Conservation (phyloP, 2,888 invertebrate genomes). For the Drosophila parthenogenetica region DNA sequence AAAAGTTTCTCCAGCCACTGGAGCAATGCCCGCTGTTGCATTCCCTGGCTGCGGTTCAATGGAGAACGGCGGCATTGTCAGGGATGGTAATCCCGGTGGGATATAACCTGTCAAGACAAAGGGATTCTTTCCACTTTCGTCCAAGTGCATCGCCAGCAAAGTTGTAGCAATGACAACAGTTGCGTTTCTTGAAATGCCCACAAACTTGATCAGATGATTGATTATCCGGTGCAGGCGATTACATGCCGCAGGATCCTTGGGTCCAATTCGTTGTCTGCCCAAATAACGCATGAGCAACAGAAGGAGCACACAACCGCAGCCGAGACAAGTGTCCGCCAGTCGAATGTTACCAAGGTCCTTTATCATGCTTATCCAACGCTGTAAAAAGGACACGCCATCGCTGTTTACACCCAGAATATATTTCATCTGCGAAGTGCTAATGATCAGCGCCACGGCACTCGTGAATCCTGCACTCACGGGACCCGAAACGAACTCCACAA, state of each 20-base stretch:
- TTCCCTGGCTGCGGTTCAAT: conserved; percentile 84
- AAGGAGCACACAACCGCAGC: conserved; percentile 90
- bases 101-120: conserved; percentile 90
- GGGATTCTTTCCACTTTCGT: conserved; percentile 85
- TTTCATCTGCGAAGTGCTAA: conserved; percentile 94
- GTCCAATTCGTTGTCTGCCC: conserved; percentile 88
- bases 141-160: conserved; percentile 87
- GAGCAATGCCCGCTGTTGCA: conserved; percentile 66
- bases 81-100: conserved; percentile 90
- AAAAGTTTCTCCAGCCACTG: conserved; percentile 84
- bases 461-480: conserved; percentile 96
- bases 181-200: conserved; percentile 93
- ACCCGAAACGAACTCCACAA: conserved; percentile 95
- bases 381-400: conserved; percentile 90
- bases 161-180: conserved; percentile 91
- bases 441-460: conserved; percentile 94
- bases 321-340: conserved; percentile 91
- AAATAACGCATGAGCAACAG: conserved; percentile 91
- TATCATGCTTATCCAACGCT: conserved; percentile 91
- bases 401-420: conserved; percentile 91
- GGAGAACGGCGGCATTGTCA: conserved; percentile 89
- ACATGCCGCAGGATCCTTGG: conserved; percentile 85
- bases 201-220: conserved; percentile 89
- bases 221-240: conserved; percentile 86
- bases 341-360: conserved; percentile 88